Base-by-base conservation (phyloP, 2,113 vertebrate genomes). In the Coracopsis vasa region DNA sequence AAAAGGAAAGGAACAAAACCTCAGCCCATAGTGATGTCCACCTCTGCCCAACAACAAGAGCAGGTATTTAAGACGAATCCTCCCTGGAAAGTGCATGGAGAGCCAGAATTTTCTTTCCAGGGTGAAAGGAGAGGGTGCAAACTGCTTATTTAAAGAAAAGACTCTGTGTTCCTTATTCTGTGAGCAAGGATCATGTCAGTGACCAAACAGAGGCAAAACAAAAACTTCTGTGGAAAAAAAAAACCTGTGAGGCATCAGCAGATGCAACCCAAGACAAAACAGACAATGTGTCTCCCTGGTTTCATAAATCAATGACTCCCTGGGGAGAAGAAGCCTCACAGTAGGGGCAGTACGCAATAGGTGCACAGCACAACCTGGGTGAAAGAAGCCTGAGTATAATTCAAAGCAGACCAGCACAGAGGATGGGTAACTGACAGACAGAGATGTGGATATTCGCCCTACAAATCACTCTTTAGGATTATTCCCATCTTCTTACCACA, bases 361-460 rank as follows among this genome's bases (percentile, higher is more conserved):
- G 37, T 16, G 24, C 8, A 45, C 18, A 53, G 13, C 7, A 72
- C 7, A 86, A 21, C 7, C 14, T 24, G 5, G 2, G 27, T 21
- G 13, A 82, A 82, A 60, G 25, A 67, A 82, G 17, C 9, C 23
- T 23, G 48, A n/a, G 41, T 16, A 39, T 2, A n/a, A 51, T 14
- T 47, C 27, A 44, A 67, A 80, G 29, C 6, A 51, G 6, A 71
- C 9, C 24, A 18, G 31, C 47, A 50, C 13, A 23, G 20, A 58
- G 10, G 17, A 67, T 15, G 4, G 2, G 5, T 17, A 88, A 35
- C 5, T 13, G 33, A 17, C 33, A 69, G 10, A 13, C 0, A 2
- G 2, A 27, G 8, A 61, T 41, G 42, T 56, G n/a, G 21, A 28
- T 61, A 28, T 35, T 80, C 21, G 56, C 9, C 16, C 8, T 53